Evolutionary conservation across 2,797 vertebrate genomes (phyloP), one percentile per base, ranked within the genome.

Genomic region (Cygnus olor): DNA sequence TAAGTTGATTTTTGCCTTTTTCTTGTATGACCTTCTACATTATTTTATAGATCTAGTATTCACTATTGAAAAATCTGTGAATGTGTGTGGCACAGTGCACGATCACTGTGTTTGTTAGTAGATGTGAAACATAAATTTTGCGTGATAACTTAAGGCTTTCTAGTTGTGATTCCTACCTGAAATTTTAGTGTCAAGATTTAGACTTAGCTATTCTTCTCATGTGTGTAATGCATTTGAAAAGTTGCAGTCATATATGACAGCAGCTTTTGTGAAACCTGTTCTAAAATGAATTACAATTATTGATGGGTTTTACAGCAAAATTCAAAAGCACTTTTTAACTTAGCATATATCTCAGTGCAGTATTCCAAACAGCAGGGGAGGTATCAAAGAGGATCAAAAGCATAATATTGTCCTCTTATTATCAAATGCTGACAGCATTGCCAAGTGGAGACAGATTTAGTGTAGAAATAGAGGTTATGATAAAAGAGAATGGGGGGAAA

Each of bases 1-100:
- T 99, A 97, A 99, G 99, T 99, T 54, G 10, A n/a, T 69, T 54
- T 84, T 36, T 54, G 34, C 11, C 16, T 68, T 74, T 34, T 76
- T 51, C 54, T 85, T 90, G 14, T 42, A 9, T 22, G 49, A 12
- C 22, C 77, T 85, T 70, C 22, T 25, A 42, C 10, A 1, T 51
- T 30, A 78, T 47, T 45, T 49, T 94, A 36, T 87, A 85, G 36
- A 73, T 90, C 8, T 57, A 80, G 60, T n/a, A 79, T 47, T 79
- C 63, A 44, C 18, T 80, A 10, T 76, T 71, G 34, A 61, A 87
- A 90, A 61, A 14, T 32, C 7, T 51, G 58, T 45, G 42, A 84
- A 70, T 36, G 7, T 44, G 30, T 27, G 25, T 32, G 14, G 36
- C 27, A 60, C 27, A 63, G 11, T 60, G 72, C 19, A 53, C 14